Evolutionary conservation across 2,113 vertebrate genomes (phyloP).

Genomic region (Rhinoderma darwinii): DNA sequence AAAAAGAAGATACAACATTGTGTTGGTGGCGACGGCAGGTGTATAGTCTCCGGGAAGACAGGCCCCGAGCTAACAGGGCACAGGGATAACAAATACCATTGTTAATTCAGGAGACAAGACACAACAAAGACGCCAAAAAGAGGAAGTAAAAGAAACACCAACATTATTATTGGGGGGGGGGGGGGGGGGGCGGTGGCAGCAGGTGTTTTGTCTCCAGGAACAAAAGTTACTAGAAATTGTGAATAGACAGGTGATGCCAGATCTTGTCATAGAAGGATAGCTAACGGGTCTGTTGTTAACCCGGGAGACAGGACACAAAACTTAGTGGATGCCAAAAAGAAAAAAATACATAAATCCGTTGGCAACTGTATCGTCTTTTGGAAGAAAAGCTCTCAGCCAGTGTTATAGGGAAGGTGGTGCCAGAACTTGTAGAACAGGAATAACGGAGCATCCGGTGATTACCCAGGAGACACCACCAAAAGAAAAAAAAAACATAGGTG

Average conservation of each 20-base stretch:
- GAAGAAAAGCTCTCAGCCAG: background rate
- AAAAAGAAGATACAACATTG: background rate
- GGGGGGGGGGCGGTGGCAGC: too few species aligned
- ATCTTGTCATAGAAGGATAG: background rate
- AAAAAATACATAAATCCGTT: background rate
- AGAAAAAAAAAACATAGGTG: background rate
- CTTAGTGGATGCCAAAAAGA: background rate
- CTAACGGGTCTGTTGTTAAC: background rate
- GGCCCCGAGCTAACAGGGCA: background rate
- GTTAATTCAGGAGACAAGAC: constrained; percentile 63
- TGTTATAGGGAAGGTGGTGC: background rate
- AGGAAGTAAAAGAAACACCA: too few species aligned
- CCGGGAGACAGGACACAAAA: constrained; percentile 65
- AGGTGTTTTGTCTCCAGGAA: background rate
- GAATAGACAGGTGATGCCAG: background rate
- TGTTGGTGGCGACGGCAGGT: background rate
- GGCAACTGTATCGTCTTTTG: background rate
- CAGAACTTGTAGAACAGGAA: background rate
- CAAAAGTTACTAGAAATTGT: background rate
- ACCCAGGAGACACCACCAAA: background rate
- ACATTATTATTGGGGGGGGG: too few species aligned
- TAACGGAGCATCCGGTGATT: background rate
- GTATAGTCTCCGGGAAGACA: background rate
- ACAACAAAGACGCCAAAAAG: constrained; percentile 57
- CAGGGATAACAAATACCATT: constrained; percentile 53